Evolutionary conservation across 2,113 vertebrate species (phyloP), one percentile per base, ranked within the genome.

Genomic region (Chrysochloris asiatica): DNA sequence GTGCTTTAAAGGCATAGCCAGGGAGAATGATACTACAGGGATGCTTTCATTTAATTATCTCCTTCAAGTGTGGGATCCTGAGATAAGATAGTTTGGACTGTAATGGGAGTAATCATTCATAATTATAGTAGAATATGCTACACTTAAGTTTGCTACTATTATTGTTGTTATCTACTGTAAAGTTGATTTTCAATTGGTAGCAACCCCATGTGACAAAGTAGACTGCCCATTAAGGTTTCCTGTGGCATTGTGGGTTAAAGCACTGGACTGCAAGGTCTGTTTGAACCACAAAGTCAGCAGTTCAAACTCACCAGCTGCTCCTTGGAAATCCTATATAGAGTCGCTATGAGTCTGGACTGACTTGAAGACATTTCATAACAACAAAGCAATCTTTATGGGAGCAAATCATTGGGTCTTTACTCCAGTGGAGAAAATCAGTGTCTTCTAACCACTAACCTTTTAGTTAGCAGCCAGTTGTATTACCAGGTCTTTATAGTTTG

Each of bases 11-110:
- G 79, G 28, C 22, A 59, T 33, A 9, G 50, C 72, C 24, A 52
- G 52, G 12, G 56, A 72, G 10, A 36, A 71, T 19, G 71, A 73
- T 38, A 72, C 38, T 43, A 4, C 10, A 75, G 28, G 8, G 24
- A 87, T 21, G 24, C 24, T 95, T 41, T 77, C 69, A 56, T 75
- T 83, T 88, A 83, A 83, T 75, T 88, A 86, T 83, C 47, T 93
- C 26, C 38, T n/a, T 30, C 4, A 69, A 56, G 6, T 71, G 7
- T 65, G 26, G n/a, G 33, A 89, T 8, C 72, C 36, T 33, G 59
- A 50, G 80, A 76, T 92, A 52, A 93, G 65, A 78, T 0, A 13
- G 19, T 79, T 91, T 71, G 6, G 11, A 73, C 41, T 73, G 26
- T 73, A 26, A 45, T 45, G 71, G 54, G 90, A 54, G 59, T 43